Conservation (phyloP, 2,113 vertebrate genomes). For the rat (Rattus norvegicus) region DNA sequence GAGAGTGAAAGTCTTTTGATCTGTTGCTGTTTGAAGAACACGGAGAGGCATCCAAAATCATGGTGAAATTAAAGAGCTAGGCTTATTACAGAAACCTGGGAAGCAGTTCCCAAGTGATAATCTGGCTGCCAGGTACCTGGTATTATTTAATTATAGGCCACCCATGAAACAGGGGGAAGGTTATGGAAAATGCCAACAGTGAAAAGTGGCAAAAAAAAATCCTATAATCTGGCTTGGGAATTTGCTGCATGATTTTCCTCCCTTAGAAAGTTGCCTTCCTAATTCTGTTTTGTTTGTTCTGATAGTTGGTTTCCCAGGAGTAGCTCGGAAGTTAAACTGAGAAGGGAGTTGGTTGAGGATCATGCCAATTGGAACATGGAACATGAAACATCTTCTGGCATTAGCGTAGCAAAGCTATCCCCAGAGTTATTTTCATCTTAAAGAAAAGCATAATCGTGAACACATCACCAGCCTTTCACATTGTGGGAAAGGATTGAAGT, state of each 20-base stretch:
- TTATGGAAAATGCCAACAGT: neutral
- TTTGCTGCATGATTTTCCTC: neutral
- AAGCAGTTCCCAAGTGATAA: neutral
- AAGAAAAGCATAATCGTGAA: neutral
- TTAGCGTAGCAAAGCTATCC: neutral
- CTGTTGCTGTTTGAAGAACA: neutral
- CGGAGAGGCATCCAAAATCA: neutral
- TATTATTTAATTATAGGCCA: constrained; percentile 62
- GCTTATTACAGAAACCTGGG: neutral
- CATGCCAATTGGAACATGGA: neutral
- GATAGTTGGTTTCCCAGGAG: constrained; percentile 64
- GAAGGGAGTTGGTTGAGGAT: constrained; percentile 25
- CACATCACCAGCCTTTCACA: neutral
- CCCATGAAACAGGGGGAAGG: neutral
- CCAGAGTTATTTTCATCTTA: constrained; percentile 37
- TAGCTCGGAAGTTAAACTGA: constrained; percentile 24
- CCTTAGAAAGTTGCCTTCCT: constrained; percentile 63
- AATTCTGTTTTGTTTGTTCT: constrained; percentile 65
- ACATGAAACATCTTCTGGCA: constrained; percentile 19
- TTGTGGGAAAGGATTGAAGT: neutral
- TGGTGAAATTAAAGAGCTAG: neutral
- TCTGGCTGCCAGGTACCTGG: neutral
- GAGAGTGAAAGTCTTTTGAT: neutral
- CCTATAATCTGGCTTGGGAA: constrained; percentile 23
- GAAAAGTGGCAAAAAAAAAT: neutral